These are phyloP conservation scores for Brachionus rotundiformis DNA, from an alignment of 1,140 invertebrate genomes.

Conservation along the genomic window DNA sequence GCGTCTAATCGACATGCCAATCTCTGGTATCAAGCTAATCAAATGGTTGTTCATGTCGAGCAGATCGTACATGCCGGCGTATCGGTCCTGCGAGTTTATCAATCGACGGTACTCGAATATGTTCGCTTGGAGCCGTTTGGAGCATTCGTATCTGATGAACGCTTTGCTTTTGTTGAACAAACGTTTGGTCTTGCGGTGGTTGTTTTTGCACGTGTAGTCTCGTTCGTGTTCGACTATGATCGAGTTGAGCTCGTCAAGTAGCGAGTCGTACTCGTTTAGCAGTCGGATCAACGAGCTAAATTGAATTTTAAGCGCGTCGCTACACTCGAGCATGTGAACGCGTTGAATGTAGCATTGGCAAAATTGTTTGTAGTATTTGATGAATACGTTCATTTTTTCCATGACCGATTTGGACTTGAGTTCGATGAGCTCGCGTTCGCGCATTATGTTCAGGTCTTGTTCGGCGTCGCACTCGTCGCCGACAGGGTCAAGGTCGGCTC, in stretches of 20 bases:
- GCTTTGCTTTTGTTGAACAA: slow-evolving; percentile 46
- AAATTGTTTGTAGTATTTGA: slow-evolving; percentile 48
- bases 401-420: slow-evolving; percentile 24
- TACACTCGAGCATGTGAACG: neutral
- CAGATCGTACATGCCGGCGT: slow-evolving; percentile 49
- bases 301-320: slow-evolving; percentile 8
- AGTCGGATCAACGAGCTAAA: slow-evolving; percentile 10
- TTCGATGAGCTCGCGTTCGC: slow-evolving; percentile 9
- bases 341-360: slow-evolving; percentile 22
- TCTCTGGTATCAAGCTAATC: slow-evolving; percentile 45
- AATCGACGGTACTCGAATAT: slow-evolving; percentile 34
- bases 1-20: slow-evolving; percentile 41
- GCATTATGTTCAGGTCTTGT: slow-evolving; percentile 37
- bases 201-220: slow-evolving; percentile 31
- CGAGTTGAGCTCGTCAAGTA: neutral
- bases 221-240: slow-evolving; percentile 47
- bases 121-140: slow-evolving; percentile 29
- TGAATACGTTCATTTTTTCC: slow-evolving; percentile 49
- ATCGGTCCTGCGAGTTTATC: slow-evolving; percentile 48
- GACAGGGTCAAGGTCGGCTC: neutral
- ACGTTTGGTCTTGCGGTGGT: slow-evolving; percentile 39
- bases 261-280: slow-evolving; percentile 27
- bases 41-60: slow-evolving; percentile 47
- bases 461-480: slow-evolving; percentile 28
- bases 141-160: slow-evolving; percentile 40